phyloP scores from a whole-genome alignment of 1,140 invertebrate species.

The Microplitis mediator region DNA sequence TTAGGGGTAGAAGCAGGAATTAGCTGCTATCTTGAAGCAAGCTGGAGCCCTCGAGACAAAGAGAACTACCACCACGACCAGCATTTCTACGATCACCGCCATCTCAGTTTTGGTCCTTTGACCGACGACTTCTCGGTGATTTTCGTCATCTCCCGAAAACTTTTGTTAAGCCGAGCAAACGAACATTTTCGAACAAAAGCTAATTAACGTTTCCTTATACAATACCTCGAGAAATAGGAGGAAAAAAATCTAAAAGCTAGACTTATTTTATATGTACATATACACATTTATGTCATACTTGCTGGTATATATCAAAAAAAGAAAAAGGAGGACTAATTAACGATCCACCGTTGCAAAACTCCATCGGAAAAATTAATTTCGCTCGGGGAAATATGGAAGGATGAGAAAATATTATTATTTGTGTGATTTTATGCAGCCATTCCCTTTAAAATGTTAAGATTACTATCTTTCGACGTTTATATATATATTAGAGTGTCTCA shows the following conservation, averaged over 20 bases:
- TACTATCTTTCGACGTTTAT: slow-evolving; percentile 36
- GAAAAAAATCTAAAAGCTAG: background rate
- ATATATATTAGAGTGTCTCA: no score
- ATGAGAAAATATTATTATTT: slow-evolving; percentile 3
- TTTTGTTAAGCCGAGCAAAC: slow-evolving; percentile 27
- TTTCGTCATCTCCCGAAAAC: slow-evolving; percentile 10
- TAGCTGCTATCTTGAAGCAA: slow-evolving; percentile 59
- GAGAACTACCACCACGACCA: slow-evolving; percentile 29
- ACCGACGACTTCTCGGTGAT: slow-evolving; percentile 9
- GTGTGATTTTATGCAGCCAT: slow-evolving; percentile 29
- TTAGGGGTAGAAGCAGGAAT: slow-evolving; percentile 57
- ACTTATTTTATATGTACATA: background rate
- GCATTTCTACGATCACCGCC: background rate
- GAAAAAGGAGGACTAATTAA: background rate
- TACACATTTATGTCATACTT: background rate
- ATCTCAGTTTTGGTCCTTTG: slow-evolving; percentile 23
- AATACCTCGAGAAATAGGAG: background rate
- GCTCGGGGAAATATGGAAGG: slow-evolving; percentile 6
- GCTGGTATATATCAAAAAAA: background rate
- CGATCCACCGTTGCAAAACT: slow-evolving; percentile 34
- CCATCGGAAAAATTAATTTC: slow-evolving; percentile 26
- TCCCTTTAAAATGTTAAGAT: slow-evolving; percentile 34
- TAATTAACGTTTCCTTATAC: slow-evolving; percentile 26
- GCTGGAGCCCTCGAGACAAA: slow-evolving; percentile 58
- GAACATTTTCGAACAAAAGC: slow-evolving; percentile 30